These are phyloP conservation scores for Enoplosus armatus DNA, from an alignment of 2,797 vertebrate species.

Conservation along the genomic window DNA sequence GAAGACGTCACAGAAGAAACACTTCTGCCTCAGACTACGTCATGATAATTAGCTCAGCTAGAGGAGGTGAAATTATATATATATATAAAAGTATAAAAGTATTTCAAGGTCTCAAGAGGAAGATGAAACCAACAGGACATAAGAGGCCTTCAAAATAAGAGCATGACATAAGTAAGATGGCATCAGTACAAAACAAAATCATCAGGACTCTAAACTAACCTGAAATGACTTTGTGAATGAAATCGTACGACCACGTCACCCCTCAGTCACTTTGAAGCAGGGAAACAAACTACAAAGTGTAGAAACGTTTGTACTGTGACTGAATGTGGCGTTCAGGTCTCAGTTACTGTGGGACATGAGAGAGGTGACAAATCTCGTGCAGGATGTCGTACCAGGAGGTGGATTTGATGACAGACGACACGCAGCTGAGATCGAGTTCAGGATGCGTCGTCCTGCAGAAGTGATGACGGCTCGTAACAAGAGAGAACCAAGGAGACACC, in stretches of 20 bases:
- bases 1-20: no score
- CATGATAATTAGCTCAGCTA: no score
- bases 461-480: constrained; percentile 2
- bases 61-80: no score
- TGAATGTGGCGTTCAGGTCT: not conserved
- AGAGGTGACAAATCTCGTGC: not conserved
- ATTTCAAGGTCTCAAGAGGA: no score
- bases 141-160: constrained; percentile 8
- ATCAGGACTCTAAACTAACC: no score
- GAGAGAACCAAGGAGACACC: no score
- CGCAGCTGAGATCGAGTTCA: not conserved
- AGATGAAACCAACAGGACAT: not conserved
- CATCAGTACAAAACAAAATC: no score
- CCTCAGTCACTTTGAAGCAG: not conserved
- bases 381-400: not conserved
- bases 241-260: no score
- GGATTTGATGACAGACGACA: not conserved
- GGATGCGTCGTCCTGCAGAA: constrained; percentile 12
- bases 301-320: not conserved
- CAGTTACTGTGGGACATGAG: not conserved
- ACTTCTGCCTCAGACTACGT: no score
- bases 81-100: no score
- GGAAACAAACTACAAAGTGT: not conserved
- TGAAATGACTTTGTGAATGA: not conserved
- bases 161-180: not conserved